Base-by-base conservation (phyloP, 2,797 vertebrate genomes). In the Enoplosus armatus region DNA sequence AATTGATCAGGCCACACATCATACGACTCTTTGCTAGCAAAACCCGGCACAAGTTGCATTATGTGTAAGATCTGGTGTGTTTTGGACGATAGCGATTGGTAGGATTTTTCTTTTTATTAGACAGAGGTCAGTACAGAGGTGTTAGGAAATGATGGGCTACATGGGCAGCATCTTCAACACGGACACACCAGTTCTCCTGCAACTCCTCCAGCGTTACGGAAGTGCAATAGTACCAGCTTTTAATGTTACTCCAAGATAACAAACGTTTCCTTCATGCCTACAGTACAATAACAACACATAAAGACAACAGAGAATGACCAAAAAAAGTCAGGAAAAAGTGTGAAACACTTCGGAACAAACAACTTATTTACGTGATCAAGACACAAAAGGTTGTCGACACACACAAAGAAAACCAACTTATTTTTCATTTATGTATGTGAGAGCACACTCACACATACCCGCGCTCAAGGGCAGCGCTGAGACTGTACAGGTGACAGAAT, bases 401-500 rank as follows among this genome's bases (percentile, higher is more conserved):
- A 64, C 41, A 58, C 2, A 0, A 37, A 27, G 15, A 35, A 65
- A 59, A 50, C 5, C n/a, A 29, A 7, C 66, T 35, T 56, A 10
- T 54, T 68, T 47, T 62, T 48, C 14, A 53, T 58, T 55, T 8
- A 31, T 65, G 29, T 24, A 22, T 33, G 55, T 56, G 27, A 58
- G 63, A 54, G 72, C n/a, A 41, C 66, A 22, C n/a, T 18, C 53
- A 18, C 6, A 58, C 8, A 33, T 8, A 37, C 24, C 22, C 11
- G 8, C 0, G 56, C 79, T 80, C 78, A 92, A 88, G 88, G 89
- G 77, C 85, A 79, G 47, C 4, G 31, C 48, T 15, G 27, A 55
- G 73, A 41, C 66, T 62, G 71, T 60, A 48, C 81, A 69, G 77
- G 77, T 85, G 84, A 83, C 66, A 22, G 85, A 77, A 87, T 72